Conservation (phyloP, 2,888 invertebrate genomes). For the Phengaris alcon region DNA sequence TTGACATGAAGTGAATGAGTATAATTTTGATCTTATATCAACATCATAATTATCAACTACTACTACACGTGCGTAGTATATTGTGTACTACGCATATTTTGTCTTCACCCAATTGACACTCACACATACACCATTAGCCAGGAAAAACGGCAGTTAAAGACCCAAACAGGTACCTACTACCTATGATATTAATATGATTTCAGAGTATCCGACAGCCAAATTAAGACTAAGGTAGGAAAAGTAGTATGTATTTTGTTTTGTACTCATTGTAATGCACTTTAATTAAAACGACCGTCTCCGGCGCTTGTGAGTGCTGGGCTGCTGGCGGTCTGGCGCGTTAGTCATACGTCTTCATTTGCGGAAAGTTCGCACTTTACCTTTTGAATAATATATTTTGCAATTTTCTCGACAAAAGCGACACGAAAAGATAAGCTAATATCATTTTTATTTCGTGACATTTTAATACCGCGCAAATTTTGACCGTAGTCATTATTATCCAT, state of each 20-base stretch:
- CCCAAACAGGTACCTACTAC: too few relatives aligned
- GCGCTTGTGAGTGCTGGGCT: background rate
- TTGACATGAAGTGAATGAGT: too few relatives aligned
- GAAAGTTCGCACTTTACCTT: background rate
- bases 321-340: background rate
- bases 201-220: background rate
- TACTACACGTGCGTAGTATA: too few relatives aligned
- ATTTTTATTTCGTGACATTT: background rate
- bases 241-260: background rate
- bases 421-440: background rate
- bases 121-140: too few relatives aligned
- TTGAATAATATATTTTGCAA: constrained; percentile 4
- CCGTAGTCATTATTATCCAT: background rate
- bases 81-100: too few relatives aligned
- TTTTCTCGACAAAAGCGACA: background rate
- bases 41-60: too few relatives aligned
- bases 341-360: background rate
- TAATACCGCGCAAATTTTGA: background rate
- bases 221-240: background rate
- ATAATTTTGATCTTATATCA: too few relatives aligned
- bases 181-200: too few relatives aligned
- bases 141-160: too few relatives aligned
- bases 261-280: background rate
- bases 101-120: too few relatives aligned
- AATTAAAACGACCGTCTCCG: background rate